Percentiles rank a stretch among this genome's conserved stretches.
Conservation (phyloP, 1,140 invertebrate genomes). For the Drosophila subobscura region DNA sequence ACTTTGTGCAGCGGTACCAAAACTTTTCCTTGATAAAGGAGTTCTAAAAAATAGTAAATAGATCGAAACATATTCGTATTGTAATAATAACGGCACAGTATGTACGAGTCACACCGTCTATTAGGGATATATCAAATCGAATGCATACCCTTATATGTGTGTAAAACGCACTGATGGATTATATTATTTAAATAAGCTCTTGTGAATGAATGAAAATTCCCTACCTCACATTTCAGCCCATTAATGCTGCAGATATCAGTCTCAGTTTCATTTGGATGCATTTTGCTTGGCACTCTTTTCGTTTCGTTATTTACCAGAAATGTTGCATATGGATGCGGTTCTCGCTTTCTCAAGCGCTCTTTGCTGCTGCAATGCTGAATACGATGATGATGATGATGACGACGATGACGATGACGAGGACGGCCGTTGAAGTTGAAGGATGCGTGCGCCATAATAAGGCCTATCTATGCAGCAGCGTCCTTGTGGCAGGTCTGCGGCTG, state of each 20-base stretch:
- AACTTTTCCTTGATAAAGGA: too few relatives aligned
- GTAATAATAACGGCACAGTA: too few relatives aligned
- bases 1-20: too few relatives aligned
- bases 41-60: too few relatives aligned
- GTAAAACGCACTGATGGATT: too few relatives aligned
- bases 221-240: neutral
- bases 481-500: constrained; percentile 58
- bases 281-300: neutral
- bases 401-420: constrained; percentile 35
- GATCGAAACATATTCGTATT: too few relatives aligned
- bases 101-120: too few relatives aligned
- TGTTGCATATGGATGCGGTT: constrained; percentile 16
- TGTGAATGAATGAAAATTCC: neutral
- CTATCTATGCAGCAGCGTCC: constrained; percentile 48
- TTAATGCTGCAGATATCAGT: neutral
- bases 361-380: constrained; percentile 24
- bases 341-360: constrained; percentile 59
- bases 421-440: constrained; percentile 74
- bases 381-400: too few relatives aligned
- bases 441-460: constrained; percentile 78
- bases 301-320: constrained; percentile 2
- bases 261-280: constrained; percentile 26
- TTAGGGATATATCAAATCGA: too few relatives aligned
- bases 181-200: too few relatives aligned
- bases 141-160: too few relatives aligned